Conservation (phyloP, 2,797 vertebrate genomes). For the Eutrigla gurnardus region DNA sequence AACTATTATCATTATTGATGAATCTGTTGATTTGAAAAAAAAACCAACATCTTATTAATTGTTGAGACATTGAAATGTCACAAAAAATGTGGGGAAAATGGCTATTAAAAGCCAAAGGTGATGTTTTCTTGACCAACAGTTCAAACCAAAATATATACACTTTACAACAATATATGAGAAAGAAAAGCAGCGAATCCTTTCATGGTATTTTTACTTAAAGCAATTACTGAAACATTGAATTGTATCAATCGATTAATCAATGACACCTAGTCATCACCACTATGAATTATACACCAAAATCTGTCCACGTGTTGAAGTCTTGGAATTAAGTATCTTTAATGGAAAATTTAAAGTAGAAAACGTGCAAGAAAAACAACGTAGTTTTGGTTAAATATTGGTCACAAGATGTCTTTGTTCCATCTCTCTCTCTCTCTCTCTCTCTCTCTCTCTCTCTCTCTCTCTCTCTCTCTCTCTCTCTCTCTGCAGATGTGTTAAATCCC, state of each 20-base stretch:
- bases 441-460: neutral
- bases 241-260: neutral
- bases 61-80: neutral
- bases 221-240: neutral
- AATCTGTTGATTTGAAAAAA: neutral
- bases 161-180: neutral
- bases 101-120: neutral
- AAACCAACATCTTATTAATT: neutral
- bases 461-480: constrained; percentile 10
- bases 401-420: constrained; percentile 34
- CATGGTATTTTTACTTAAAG: neutral
- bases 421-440: neutral
- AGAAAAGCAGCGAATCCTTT: neutral
- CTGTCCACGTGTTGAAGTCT: neutral
- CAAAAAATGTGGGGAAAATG: neutral
- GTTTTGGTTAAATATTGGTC: neutral
- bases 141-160: neutral
- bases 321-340: neutral
- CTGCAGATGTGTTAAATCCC: constrained; percentile 30
- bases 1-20: neutral
- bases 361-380: neutral
- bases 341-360: neutral
- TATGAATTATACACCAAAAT: neutral
- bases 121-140: neutral
- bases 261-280: too few species aligned